Base-by-base conservation (phyloP, 2,797 vertebrate genomes). In the Silurus lanzhouensis region DNA sequence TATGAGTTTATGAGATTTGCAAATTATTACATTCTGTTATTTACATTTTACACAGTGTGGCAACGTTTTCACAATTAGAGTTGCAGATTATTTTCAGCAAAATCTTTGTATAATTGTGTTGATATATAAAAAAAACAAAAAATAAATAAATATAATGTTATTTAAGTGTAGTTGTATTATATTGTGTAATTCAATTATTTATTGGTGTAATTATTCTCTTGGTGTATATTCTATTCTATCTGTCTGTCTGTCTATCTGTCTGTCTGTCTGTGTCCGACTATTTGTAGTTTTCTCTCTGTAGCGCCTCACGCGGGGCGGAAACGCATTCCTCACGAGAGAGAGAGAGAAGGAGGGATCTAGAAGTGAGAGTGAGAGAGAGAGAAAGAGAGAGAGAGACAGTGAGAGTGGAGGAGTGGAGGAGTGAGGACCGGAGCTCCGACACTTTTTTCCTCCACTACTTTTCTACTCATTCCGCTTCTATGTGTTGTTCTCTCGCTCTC, bases 261-360 rank as follows among this genome's bases (percentile, higher is more conserved):
- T 46, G 0, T 71, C 68, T 46, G 1, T 46, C 14, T 77, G 13
- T n/a, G 5, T n/a, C 19, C n/a, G 13, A 25, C 64, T 27, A 10
- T 27, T 22, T 67, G n/a, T 67, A 31, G 9, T 67, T 3, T 67
- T 13, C n/a, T 27, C 31, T 46, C 77, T 63, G 58, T 20, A 79
- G 76, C 76, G 76, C 76, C 76, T 79, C 76, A 46, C 58, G 58
- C 76, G 58, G 74, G 31, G 76, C 76, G 58, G 58, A 79, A 78
- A 79, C 75, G 27, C 58, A 79, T 63, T 61, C 57, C 55, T 77
- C 17, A 38, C 19, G 57, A 38, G 71, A 13, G 46, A 48, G 72
- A 52, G 72, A 52, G 72, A 76, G 74, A 58, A 44, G 76, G 31
- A 61, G 74, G 55, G 74, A 19, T 58, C 25, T 58, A 6, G 52